Base-by-base conservation (phyloP, 1,140 invertebrate species). In the Musca vetustissima region DNA sequence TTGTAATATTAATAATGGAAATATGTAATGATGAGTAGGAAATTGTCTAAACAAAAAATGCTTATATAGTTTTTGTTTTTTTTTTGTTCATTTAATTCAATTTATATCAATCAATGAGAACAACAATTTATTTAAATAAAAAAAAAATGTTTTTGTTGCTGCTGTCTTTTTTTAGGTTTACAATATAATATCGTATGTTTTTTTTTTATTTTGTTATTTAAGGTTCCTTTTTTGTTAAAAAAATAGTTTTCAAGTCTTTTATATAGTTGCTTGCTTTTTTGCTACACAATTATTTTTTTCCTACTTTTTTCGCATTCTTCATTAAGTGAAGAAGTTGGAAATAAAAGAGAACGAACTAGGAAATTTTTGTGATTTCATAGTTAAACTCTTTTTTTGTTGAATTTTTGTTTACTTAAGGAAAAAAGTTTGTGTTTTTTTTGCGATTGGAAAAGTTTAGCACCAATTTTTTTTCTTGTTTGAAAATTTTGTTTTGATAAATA, bases 71-170 rank as follows among this genome's bases (percentile, higher is more conserved):
- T 22, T 55, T 14, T 55, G 52, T 59, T 28, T 59, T 4, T 55
- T 1, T n/a, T n/a, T n/a, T 59, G 28, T 32, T n/a, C n/a, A n/a
- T 32, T 61, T 61, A 61, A 61, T 61, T 61, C 28, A 61, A 61
- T 61, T 61, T 61, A 61, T 61, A 28, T 36, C 21, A 43, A 61
- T 61, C 57, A 61, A 61, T 61, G 57, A 61, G 57, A 61, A 61
- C 57, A 61, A 61, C 57, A 61, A 61, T 61, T 59, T 43, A 13
- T 61, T n/a, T n/a, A n/a, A n/a, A n/a, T n/a, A n/a, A n/a, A 61
- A 22, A 61, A 36, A 61, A 61, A 36, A 36, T 36, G 36, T 36
- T 36, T 59, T 13, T 61, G 7, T 61, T 21, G 28, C 8, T 57
- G 14, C 28, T 25, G n/a, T 61, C 57, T 36, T 24, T 28, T n/a